Conservation (phyloP, 92 coral and sea anemone genomes). For the Porites divaricata region DNA sequence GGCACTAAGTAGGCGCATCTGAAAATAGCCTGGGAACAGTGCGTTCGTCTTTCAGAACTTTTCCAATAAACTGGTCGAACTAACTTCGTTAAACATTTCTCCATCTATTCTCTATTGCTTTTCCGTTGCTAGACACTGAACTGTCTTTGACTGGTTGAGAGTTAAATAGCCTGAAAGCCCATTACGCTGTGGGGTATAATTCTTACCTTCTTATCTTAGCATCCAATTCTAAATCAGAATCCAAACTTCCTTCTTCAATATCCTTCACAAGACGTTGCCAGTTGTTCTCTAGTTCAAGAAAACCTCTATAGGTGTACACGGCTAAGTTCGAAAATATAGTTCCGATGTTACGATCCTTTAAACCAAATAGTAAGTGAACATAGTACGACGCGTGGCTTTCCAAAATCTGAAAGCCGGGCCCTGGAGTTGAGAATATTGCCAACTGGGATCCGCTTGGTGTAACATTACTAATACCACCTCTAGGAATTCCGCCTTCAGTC, state of each 20-base stretch:
- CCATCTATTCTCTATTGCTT: too few relatives aligned
- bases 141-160: too few relatives aligned
- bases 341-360: neutral
- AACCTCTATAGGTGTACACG: neutral
- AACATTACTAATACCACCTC: neutral
- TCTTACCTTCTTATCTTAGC: neutral
- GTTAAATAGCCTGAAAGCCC: too few relatives aligned
- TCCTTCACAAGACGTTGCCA: neutral
- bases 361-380: conserved; percentile 1
- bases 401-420: neutral
- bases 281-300: neutral
- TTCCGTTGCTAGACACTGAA: too few relatives aligned
- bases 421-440: neutral
- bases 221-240: neutral
- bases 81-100: too few relatives aligned
- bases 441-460: neutral
- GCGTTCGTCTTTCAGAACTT: too few relatives aligned
- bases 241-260: conserved; percentile 5
- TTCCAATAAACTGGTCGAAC: too few relatives aligned
- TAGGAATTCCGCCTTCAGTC: neutral
- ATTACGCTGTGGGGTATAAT: neutral
- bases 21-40: too few relatives aligned
- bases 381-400: neutral
- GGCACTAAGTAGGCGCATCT: too few relatives aligned
- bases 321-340: neutral